Percentiles rank a stretch among this genome's conserved stretches.
phyloP scores from a whole-genome alignment of 30 jellyfish, hydroid and myxozoan genomes.

The Chrysaora quinquecirrha region DNA sequence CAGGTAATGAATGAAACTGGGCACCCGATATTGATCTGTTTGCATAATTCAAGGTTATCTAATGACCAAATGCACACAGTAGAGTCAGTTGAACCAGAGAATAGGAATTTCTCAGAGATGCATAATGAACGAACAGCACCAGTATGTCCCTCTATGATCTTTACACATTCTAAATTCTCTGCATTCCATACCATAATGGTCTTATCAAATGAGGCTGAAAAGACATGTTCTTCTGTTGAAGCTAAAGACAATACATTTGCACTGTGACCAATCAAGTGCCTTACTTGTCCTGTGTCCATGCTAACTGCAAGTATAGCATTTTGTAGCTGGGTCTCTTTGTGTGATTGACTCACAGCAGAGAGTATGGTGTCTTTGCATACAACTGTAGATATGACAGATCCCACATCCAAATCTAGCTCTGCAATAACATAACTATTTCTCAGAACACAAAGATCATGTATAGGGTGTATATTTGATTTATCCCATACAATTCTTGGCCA shows the following conservation, averaged over 20 bases:
- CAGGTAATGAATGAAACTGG: conserved; percentile 72
- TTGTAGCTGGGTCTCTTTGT: conserved; percentile 9
- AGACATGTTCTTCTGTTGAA: conserved; percentile 43
- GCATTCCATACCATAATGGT: conserved; percentile 84
- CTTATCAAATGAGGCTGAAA: conserved; percentile 83
- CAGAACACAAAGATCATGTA: conserved; percentile 68
- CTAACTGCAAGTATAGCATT: conserved; percentile 57
- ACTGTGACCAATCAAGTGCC: conserved; percentile 83
- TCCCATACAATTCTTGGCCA: conserved; percentile 78
- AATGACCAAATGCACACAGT: conserved; percentile 63
- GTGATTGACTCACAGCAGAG: conserved; percentile 49
- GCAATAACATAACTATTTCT: conserved; percentile 50
- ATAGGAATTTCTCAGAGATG: conserved; percentile 50
- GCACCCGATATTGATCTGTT: conserved; percentile 14
- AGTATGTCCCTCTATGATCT: conserved; percentile 56
- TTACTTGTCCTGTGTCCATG: conserved; percentile 35
- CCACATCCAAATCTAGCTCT: conserved; percentile 29
- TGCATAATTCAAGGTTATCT: conserved; percentile 10
- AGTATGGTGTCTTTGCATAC: conserved; percentile 14
- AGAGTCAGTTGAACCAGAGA: conserved; percentile 84
- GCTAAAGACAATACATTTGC: conserved; percentile 70
- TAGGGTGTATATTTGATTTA: conserved; percentile 69
- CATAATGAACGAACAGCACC: conserved; percentile 87
- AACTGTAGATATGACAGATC: conserved; percentile 59
- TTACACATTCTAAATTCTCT: conserved; percentile 56